Base-by-base conservation (phyloP, 2,797 vertebrate genomes). In the Lates japonicus region DNA sequence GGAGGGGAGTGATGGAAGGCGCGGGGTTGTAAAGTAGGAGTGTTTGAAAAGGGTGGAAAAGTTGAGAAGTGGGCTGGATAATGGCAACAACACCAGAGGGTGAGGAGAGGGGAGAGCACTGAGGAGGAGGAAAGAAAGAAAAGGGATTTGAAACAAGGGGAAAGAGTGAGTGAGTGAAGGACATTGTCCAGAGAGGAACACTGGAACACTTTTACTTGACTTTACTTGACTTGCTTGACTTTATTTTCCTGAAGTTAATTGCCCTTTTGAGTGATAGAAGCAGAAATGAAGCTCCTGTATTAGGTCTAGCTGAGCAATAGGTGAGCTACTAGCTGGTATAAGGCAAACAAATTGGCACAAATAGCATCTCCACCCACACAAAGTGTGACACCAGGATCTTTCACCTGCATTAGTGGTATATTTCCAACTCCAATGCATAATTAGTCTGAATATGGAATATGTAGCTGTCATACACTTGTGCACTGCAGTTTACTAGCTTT, bases 41-140 rank as follows among this genome's bases (percentile, higher is more conserved):
- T 72, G 58, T 49, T 29, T 79, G 59, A 76, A 81, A 82, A 78
- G 39, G 58, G 64, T 72, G 77, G 65, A 84, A 72, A 77, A 83
- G 74, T 81, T 71, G 58, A 80, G 62, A 70, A 77, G 52, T 39
- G 64, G 60, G 55, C 14, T 51, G 71, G 54, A 73, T 80, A 88
- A 74, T 57, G 46, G 67, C 51, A 64, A 73, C 31, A 82, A 66
- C 48, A 80, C 59, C n/a, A 79, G 39, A 49, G 39, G 66, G 68
- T 17, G 58, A 69, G 52, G 83, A 83, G 37, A 77, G 39, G 58
- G 41, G 14, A 2, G 29, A 35, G 13, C 13, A 14, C 1, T 48
- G 55, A 54, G 39, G 60, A 52, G 39, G 63, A 68, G 41, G 13
- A 44, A 19, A 37, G 25, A n/a, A 35, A 35, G n/a, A 61, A 49